A percentile compares a stretch with the other conserved stretches of the same genome.
These are phyloP conservation scores for Panthera leo DNA, from an alignment of 2,113 vertebrate genomes.

Conservation along the genomic window DNA sequence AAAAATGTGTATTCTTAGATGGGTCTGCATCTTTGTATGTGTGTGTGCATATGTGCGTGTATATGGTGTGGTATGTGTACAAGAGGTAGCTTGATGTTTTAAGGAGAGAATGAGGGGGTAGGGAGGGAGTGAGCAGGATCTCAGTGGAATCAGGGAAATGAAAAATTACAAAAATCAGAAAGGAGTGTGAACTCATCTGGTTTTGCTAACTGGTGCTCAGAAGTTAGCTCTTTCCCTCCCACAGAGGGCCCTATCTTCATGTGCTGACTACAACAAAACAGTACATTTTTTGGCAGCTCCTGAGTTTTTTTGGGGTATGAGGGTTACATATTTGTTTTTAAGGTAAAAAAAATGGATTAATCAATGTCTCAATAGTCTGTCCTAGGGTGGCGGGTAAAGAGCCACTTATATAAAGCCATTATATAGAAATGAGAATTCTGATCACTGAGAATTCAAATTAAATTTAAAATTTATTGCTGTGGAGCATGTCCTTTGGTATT, in stretches of 20 bases:
- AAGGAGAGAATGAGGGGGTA: background rate
- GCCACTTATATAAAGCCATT: background rate
- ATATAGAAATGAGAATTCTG: background rate
- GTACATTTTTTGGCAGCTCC: background rate
- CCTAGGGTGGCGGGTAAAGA: background rate
- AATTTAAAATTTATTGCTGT: background rate
- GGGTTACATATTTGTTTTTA: background rate
- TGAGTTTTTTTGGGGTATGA: background rate
- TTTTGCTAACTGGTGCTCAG: background rate
- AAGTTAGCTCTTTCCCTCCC: background rate
- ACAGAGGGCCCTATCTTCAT: background rate
- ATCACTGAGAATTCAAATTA: conserved; percentile 10
- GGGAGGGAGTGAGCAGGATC: background rate
- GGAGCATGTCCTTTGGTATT: background rate
- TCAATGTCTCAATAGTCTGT: background rate
- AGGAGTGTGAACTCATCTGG: background rate
- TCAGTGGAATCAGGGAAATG: background rate
- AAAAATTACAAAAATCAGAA: background rate
- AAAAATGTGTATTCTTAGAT: background rate
- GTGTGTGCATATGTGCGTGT: background rate
- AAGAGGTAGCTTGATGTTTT: background rate
- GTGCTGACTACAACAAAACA: background rate
- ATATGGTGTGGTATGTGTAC: background rate
- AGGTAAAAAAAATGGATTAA: background rate
- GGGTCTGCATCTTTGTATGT: background rate